Base-by-base conservation (phyloP, 1,140 invertebrate species). In the Nasonia vitripennis region DNA sequence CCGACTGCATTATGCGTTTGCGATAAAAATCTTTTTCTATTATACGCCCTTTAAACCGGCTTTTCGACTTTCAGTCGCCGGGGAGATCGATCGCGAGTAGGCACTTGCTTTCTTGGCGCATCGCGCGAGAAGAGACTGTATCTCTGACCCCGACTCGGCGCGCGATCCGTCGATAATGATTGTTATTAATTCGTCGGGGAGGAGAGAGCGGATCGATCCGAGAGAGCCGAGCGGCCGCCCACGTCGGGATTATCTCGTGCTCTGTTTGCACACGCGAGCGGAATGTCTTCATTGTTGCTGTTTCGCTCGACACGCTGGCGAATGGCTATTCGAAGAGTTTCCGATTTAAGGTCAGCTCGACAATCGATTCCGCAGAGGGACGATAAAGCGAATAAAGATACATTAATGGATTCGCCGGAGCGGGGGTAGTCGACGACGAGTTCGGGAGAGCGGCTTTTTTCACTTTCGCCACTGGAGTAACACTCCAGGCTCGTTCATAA, bases 401-500 rank as follows among this genome's bases (percentile, higher is more conserved):
- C 34, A 55, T 31, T 67, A 67, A 75, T 75, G 51, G 31, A 77
- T 83, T 74, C 27, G 34, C 5, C 41, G 10, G 41, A 45, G 41
- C 7, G 9, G 0, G 70, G 20, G 48, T 3, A 45, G 23, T 55
- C 67, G n/a, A 14, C 11, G n/a, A 14, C 11, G 45, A 45, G 14
- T 75, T 37, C 4, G 17, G 31, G 5, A 75, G 45, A 14, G 23
- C 70, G 20, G 23, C 34, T 78, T 34, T 78, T 27, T 62, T 55
- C 7, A 71, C 71, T 62, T 34, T 62, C 55, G 20, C 51, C 51
- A 7, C 17, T 31, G 45, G 6, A 75, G 48, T 27, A 62, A 82
- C 27, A 75, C 71, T 75, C 20, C 20, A 41, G 12, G 51, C 20
- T 83, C 37, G 34, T 78, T 83, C 82, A 83, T 83, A 78, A 68